Base-by-base conservation (phyloP, 2,888 invertebrate species). In the Melanargia galathea region DNA sequence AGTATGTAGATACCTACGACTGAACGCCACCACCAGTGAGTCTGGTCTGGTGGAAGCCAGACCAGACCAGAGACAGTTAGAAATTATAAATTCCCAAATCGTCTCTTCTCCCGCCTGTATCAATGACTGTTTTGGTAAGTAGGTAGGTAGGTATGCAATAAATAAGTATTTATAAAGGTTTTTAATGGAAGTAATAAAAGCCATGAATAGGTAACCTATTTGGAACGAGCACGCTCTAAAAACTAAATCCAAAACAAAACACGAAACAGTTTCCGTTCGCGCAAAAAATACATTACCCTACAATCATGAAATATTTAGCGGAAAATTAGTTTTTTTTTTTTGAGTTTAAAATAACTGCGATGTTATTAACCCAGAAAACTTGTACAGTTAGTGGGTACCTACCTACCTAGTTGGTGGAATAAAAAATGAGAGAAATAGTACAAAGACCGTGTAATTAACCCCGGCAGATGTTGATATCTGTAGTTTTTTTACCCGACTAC, bases 301-400 rank as follows among this genome's bases (percentile, higher is more conserved):
- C 52, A 35, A 52, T 33, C 35, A 52, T 20, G 52, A 52, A 35
- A 49, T 30, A 49, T 52, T 52, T 20, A 35, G 35, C 35, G 20
- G 52, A 20, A 20, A 20, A 22, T 35, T 51, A 13, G 13, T 35
- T 52, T 35, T 35, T 33, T 18, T 51, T 51, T 18, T 49, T 13
- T 8, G 18, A 13, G 13, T 13, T 52, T 52, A 20, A 35, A 52
- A 52, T 52, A 13, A 18, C 52, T 20, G 22, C 33, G 43, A 58
- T 54, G 63, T 67, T 63, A 51, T 65, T 66, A 68, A 67, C 64
- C 59, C 61, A 62, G 66, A 64, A 64, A 62, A 59, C 22, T 20
- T 13, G 13, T 58, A 68, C 68, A 66, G 68, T 68, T 63, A 64
- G 49, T 54, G n/a, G n/a, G n/a, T n/a, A n/a, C n/a, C n/a, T n/a